Evolutionary conservation across 2,797 vertebrate genomes (phyloP), one percentile per base, ranked within the genome.

Genomic region (Ispidina lecontei): DNA sequence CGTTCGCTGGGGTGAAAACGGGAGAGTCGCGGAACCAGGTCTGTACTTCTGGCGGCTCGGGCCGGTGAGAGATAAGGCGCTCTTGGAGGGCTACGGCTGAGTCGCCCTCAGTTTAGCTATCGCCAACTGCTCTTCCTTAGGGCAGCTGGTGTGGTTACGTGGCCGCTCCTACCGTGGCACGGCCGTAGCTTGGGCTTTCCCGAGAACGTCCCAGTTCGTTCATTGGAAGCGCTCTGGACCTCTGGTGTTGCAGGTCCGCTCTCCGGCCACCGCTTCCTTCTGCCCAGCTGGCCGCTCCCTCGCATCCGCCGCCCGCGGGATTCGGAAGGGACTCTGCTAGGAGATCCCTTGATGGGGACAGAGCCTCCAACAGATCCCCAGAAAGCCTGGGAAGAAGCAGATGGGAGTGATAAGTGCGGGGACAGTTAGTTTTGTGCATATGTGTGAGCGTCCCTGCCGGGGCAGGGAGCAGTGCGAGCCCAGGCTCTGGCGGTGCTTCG

Each of bases 381-480:
- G 83, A 37, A 88, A 94, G 91, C 95, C 90, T 94, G 97, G 97
- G 96, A 97, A 95, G 98, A 80, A 94, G 81, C 92, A 78, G 95
- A 95, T 84, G 93, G 39, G 83, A 89, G 21, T 39, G 98, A 98
- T 98, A 97, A 98, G 97, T 91, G 80, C 87, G 93, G 97, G 96
- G 96, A 93, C 96, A 91, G 93, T 56, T 37, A 91, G 72, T 28
- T 95, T 84, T 89, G 93, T 86, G 64, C 43, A 39, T 6, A 44
- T 5, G 56, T 6, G 59, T 20, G 84, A 2, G n/a, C 20, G 71
- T 37, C 29, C 12, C 79, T 47, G 19, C 22, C 28, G 35, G 15
- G 73, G 29, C 47, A 15, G 56, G 26, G 76, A 26, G 22, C n/a
- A 64, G 68, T 87, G 78, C 75, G 71, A 73, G 72, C 19, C 10